These are phyloP conservation scores for Campaea margaritaria DNA, from an alignment of 2,888 invertebrate species.

Conservation along the genomic window DNA sequence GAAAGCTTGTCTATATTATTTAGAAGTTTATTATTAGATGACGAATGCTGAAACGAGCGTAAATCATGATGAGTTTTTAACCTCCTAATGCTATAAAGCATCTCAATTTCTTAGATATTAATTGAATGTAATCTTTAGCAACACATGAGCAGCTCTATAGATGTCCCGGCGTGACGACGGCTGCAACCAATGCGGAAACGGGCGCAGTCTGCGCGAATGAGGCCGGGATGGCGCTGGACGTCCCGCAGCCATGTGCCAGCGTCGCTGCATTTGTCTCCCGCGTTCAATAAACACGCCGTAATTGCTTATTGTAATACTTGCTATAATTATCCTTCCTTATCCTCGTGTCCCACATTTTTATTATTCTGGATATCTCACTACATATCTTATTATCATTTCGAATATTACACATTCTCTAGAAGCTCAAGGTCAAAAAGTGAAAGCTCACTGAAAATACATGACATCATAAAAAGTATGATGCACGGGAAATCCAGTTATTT, in stretches of 20 bases:
- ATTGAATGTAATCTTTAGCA: background rate
- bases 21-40: too few species aligned
- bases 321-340: slow-evolving; percentile 32
- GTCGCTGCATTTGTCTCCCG: slow-evolving; percentile 46
- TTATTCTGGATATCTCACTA: background rate
- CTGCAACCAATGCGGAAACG: slow-evolving; percentile 80
- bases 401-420: background rate
- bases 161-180: slow-evolving; percentile 74
- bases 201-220: slow-evolving; percentile 71
- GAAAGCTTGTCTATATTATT: too few species aligned
- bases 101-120: background rate
- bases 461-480: slow-evolving; percentile 7
- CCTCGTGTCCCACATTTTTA: slow-evolving; percentile 16
- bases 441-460: slow-evolving; percentile 12
- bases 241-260: slow-evolving; percentile 50
- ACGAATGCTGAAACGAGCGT: too few species aligned
- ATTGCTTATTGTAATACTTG: slow-evolving; percentile 40
- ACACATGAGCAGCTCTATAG: slow-evolving; percentile 64
- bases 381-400: too few species aligned
- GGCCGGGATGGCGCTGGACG: slow-evolving; percentile 74
- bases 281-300: slow-evolving; percentile 42
- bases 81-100: background rate
- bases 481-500: background rate
- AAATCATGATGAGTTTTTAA: background rate
- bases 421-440: slow-evolving; percentile 14